phyloP scores from a whole-genome alignment of 2,113 vertebrate species.

The Marmota flaviventris region DNA sequence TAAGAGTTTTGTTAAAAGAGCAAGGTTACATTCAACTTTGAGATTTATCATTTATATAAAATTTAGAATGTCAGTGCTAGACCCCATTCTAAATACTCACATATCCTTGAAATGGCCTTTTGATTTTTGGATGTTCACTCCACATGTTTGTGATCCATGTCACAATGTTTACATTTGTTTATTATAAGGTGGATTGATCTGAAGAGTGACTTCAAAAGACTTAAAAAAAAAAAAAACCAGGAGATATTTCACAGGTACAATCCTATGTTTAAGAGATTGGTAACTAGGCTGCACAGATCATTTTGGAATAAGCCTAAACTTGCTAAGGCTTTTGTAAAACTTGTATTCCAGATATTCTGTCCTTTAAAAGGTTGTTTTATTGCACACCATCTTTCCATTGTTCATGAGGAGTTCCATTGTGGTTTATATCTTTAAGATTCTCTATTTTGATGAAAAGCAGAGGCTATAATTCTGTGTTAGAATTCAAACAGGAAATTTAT shows the following conservation, averaged over 20 bases:
- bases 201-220: conserved; percentile 4
- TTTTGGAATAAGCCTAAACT: conserved; percentile 1
- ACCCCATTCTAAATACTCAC: background rate
- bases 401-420: background rate
- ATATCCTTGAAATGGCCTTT: background rate
- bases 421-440: conserved; percentile 46
- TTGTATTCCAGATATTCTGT: background rate
- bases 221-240: conserved; percentile 2
- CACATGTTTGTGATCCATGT: background rate
- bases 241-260: background rate
- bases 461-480: conserved; percentile 43
- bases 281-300: background rate
- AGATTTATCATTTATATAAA: conserved; percentile 42
- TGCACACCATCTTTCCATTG: background rate
- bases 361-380: background rate
- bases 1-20: conserved; percentile 18
- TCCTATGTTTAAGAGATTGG: conserved; percentile 32
- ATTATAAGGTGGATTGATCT: background rate
- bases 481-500: conserved; percentile 36
- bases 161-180: background rate
- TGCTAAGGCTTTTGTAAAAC: conserved; percentile 14
- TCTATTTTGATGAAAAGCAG: background rate
- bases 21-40: background rate
- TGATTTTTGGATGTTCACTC: conserved; percentile 3
- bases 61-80: conserved; percentile 25